phyloP scores from a whole-genome alignment of 2,113 vertebrate species.

The Pardalotus punctatus region DNA sequence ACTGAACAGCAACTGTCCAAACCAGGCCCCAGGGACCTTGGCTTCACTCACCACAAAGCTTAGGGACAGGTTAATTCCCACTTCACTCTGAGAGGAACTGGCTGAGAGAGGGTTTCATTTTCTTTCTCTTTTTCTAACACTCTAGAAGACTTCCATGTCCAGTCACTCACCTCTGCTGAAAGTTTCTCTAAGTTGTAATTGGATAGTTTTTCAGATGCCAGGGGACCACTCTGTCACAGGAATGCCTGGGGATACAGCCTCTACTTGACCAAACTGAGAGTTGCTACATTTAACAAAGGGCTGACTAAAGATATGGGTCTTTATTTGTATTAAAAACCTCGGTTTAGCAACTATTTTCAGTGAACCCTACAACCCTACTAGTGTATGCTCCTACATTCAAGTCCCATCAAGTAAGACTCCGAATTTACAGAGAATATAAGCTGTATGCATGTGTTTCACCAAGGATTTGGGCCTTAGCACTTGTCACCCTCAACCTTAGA shows the following conservation, averaged over 20 bases:
- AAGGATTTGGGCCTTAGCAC: neutral
- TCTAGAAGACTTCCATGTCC: neutral
- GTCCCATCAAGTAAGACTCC: neutral
- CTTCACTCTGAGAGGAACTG: neutral
- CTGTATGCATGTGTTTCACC: neutral
- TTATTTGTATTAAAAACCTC: neutral
- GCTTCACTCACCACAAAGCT: neutral
- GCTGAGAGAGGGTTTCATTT: neutral
- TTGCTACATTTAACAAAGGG: neutral
- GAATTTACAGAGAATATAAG: neutral
- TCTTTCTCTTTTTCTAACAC: neutral
- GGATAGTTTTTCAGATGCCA: neutral
- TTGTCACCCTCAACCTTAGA: neutral
- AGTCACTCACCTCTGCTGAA: neutral
- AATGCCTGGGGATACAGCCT: neutral
- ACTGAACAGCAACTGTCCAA: neutral
- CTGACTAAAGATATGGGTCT: neutral
- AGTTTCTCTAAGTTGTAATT: neutral
- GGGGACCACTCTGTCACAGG: neutral
- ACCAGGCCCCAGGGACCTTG: neutral
- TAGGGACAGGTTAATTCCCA: neutral
- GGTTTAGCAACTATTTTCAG: neutral
- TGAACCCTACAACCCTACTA: neutral
- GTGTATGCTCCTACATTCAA: neutral
- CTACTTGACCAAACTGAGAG: neutral